Conservation (phyloP, 2,113 vertebrate genomes). For the Andinoacara biseriatus region DNA sequence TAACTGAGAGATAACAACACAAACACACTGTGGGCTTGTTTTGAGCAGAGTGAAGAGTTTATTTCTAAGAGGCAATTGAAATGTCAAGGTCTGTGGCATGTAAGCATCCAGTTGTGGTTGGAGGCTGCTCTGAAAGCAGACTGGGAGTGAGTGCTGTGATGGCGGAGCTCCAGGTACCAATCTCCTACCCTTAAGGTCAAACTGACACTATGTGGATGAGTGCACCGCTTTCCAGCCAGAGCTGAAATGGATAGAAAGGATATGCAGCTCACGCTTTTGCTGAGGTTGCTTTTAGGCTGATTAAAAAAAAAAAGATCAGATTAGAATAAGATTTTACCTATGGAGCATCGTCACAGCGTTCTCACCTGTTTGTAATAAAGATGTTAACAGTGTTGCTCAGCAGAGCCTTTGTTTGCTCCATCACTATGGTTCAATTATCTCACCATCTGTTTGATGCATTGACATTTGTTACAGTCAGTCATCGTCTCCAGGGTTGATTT, state of each 20-base stretch:
- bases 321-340: neutral
- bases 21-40: conserved; percentile 3
- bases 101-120: conserved; percentile 32
- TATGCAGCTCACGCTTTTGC: neutral
- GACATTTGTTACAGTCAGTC: too few relatives aligned
- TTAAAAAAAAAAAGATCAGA: conserved; percentile 4
- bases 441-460: neutral
- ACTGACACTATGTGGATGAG: conserved; percentile 50
- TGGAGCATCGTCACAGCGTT: neutral
- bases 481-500: too few relatives aligned
- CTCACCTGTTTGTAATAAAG: neutral
- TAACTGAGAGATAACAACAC: neutral
- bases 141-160: conserved; percentile 49
- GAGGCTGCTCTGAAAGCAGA: conserved; percentile 36
- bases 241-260: conserved; percentile 21
- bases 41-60: conserved; percentile 27
- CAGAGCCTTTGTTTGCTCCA: neutral
- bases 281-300: neutral
- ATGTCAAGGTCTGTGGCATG: conserved; percentile 54
- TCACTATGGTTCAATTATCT: neutral
- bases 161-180: conserved; percentile 54
- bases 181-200: conserved; percentile 63
- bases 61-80: conserved; percentile 41
- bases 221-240: conserved; percentile 16
- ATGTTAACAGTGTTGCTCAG: neutral